Evolutionary conservation across 2,888 invertebrate genomes (phyloP).

Genomic region (Diogma glabrata): DNA sequence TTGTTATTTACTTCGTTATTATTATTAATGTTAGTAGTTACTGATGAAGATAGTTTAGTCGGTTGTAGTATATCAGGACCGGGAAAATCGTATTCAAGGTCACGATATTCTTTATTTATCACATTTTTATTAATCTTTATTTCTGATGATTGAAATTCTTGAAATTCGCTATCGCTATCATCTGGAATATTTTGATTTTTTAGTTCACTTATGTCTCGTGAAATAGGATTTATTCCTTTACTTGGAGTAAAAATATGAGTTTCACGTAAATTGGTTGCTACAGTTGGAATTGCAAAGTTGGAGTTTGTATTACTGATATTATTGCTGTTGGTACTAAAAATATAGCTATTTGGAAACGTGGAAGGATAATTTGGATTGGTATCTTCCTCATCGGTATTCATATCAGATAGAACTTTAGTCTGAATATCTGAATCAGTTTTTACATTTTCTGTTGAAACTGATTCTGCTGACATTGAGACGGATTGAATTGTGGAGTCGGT

Average conservation of each 20-base stretch:
- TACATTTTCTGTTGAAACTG: too few species aligned
- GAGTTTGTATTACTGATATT: background rate
- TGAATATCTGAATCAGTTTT: too few species aligned
- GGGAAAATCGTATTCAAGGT: slow-evolving; percentile 31
- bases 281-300: background rate
- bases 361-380: background rate
- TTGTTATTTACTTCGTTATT: background rate
- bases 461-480: too few species aligned
- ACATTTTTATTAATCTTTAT: slow-evolving; percentile 36
- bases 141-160: slow-evolving; percentile 27
- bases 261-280: slow-evolving; percentile 28
- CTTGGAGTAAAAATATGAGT: slow-evolving; percentile 37
- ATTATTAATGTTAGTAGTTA: background rate
- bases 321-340: background rate
- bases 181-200: background rate
- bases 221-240: slow-evolving; percentile 26
- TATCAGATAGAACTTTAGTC: too few species aligned
- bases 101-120: slow-evolving; percentile 36
- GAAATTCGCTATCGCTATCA: slow-evolving; percentile 30
- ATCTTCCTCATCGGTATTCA: too few species aligned
- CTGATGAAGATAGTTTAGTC: background rate
- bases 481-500: too few species aligned
- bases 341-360: too few species aligned
- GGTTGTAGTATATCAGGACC: background rate
- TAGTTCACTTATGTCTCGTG: slow-evolving; percentile 15